Evolutionary conservation across 1,140 invertebrate species (phyloP).

Genomic region (Yoshiicerus persimilis): DNA sequence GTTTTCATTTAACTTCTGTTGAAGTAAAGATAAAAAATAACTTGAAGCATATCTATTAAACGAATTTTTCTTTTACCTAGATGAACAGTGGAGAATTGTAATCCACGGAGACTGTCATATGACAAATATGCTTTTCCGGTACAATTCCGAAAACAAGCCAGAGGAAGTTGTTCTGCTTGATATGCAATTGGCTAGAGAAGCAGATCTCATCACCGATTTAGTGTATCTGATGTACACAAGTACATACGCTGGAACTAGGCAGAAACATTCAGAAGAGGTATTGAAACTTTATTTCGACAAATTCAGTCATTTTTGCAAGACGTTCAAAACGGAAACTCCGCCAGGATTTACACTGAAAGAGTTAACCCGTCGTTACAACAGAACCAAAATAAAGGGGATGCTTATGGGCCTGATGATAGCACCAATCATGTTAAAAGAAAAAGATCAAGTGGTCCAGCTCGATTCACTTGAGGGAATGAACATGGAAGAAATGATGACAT

Average conservation of each 20-base stretch:
- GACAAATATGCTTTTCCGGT: too few species aligned
- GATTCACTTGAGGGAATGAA: background rate
- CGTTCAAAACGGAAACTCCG: background rate
- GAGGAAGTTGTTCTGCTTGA: too few species aligned
- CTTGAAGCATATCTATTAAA: too few species aligned
- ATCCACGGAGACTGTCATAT: constrained; percentile 40
- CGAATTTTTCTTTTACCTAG: background rate
- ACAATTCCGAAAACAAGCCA: too few species aligned
- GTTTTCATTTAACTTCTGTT: too few species aligned
- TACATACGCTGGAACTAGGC: constrained; percentile 1
- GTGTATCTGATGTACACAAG: constrained; percentile 33
- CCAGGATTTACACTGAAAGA: constrained; percentile 30
- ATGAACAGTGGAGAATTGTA: constrained; percentile 55
- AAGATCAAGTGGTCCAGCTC: background rate
- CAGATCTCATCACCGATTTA: constrained; percentile 24
- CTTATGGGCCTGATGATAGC: background rate
- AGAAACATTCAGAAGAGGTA: constrained; percentile 21
- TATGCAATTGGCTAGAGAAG: too few species aligned
- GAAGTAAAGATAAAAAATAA: too few species aligned
- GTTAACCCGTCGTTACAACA: constrained; percentile 23
- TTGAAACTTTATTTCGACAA: too few species aligned
- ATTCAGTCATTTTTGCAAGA: background rate
- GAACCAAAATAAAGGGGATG: constrained; percentile 21
- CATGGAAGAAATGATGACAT: background rate
- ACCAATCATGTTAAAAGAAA: constrained; percentile 30